Evolutionary conservation across 2,113 vertebrate genomes (phyloP).

Genomic region (Halcyon malimbica): DNA sequence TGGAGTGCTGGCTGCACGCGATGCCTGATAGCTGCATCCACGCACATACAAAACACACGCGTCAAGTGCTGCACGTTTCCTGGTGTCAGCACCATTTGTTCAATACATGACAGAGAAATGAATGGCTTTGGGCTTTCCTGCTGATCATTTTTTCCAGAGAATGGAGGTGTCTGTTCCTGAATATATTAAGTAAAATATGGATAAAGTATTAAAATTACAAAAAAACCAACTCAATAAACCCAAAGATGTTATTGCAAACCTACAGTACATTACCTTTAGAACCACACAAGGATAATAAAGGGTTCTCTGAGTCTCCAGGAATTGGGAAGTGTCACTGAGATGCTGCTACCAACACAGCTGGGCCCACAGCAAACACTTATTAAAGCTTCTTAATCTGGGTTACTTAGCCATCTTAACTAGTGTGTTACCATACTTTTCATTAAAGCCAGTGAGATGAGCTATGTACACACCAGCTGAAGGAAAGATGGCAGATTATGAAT

Average conservation of each 20-base stretch:
- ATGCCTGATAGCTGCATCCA: not conserved
- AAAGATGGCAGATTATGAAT: not conserved
- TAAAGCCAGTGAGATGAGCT: not conserved
- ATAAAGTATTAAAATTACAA: not conserved
- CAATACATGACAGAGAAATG: not conserved
- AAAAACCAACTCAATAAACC: not conserved
- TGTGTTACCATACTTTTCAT: not conserved
- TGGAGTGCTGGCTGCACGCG: not conserved
- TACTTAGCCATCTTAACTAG: not conserved
- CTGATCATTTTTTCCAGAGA: not conserved
- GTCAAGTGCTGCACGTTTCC: constrained; percentile 49
- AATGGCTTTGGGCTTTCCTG: not conserved
- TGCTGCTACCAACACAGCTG: not conserved
- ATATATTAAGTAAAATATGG: not conserved
- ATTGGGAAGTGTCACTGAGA: not conserved
- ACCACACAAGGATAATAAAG: not conserved
- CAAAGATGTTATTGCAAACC: not conserved
- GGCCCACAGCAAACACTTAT: not conserved
- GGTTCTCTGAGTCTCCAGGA: not conserved
- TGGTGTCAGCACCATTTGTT: constrained; percentile 50
- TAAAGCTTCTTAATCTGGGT: not conserved
- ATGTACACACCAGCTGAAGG: not conserved
- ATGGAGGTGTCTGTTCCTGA: not conserved
- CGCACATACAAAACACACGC: not conserved
- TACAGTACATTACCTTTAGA: not conserved